phyloP scores from a whole-genome alignment of 2,113 vertebrate species.

The Hystrix cristata region DNA sequence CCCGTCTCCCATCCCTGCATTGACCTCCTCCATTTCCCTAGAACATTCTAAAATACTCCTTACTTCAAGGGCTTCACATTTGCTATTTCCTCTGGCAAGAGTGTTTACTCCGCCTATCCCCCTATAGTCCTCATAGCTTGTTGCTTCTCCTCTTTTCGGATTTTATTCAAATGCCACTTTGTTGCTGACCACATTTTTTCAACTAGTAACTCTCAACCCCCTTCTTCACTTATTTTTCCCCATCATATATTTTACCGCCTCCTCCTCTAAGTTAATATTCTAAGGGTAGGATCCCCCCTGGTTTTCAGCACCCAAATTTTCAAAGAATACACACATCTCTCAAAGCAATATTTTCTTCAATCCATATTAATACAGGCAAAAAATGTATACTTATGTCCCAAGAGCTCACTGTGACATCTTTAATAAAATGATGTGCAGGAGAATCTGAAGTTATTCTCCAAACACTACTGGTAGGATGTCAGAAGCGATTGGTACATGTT shows the following conservation, averaged over 20 bases:
- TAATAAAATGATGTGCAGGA: not conserved
- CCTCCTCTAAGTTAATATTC: not conserved
- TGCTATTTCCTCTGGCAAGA: not conserved
- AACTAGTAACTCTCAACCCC: not conserved
- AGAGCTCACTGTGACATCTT: not conserved
- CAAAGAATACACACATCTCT: not conserved
- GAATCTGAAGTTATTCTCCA: not conserved
- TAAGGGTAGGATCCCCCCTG: not conserved
- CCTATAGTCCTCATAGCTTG: not conserved
- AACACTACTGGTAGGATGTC: not conserved
- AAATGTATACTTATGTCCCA: not conserved
- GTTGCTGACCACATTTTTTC: not conserved
- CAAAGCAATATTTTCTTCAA: slow-evolving; percentile 33
- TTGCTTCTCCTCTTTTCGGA: not conserved
- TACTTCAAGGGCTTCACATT: not conserved
- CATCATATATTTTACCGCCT: not conserved
- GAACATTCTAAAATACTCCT: not conserved
- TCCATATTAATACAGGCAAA: not conserved
- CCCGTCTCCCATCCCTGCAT: not conserved
- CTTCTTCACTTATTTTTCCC: not conserved
- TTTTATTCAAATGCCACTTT: not conserved
- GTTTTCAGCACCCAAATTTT: not conserved
- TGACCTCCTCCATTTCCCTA: not conserved
- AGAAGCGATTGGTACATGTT: not conserved
- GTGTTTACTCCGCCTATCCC: not conserved